phyloP scores from a whole-genome alignment of 2,797 vertebrate genomes.

The Anabacerthia variegaticeps region DNA sequence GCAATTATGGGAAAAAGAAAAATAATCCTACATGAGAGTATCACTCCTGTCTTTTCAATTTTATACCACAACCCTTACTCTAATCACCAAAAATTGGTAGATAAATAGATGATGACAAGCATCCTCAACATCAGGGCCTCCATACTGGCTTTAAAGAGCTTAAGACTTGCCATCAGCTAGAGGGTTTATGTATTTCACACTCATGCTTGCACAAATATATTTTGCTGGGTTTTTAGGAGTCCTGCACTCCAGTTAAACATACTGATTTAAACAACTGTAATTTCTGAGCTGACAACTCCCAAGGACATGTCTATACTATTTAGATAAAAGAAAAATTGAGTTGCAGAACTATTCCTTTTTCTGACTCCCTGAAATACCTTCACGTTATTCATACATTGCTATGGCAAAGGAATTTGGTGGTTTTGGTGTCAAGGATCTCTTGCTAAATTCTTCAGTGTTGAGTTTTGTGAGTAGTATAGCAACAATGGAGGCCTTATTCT shows the following conservation, averaged over 20 bases:
- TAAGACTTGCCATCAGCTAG: neutral
- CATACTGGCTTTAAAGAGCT: neutral
- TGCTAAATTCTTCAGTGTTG: neutral
- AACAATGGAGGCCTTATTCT: neutral
- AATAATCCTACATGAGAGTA: neutral
- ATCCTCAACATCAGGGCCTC: neutral
- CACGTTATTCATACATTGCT: neutral
- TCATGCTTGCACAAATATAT: neutral
- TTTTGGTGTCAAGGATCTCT: neutral
- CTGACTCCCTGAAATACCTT: neutral
- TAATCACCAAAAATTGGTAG: neutral
- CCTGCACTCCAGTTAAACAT: neutral
- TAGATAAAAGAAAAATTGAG: neutral
- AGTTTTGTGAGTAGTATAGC: neutral
- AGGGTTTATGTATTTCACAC: neutral
- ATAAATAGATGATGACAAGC: neutral
- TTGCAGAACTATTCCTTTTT: neutral
- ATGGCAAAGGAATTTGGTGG: neutral
- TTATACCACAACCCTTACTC: neutral
- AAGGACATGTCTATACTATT: neutral
- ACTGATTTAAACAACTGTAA: neutral
- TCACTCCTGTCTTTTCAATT: neutral
- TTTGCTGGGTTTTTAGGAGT: neutral
- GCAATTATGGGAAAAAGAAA: neutral
- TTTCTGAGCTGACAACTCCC: neutral